Percentiles rank a stretch among this genome's conserved stretches.
Evolutionary conservation across 2,888 invertebrate species (phyloP).

Genomic region (Steinernema hermaphroditum): DNA sequence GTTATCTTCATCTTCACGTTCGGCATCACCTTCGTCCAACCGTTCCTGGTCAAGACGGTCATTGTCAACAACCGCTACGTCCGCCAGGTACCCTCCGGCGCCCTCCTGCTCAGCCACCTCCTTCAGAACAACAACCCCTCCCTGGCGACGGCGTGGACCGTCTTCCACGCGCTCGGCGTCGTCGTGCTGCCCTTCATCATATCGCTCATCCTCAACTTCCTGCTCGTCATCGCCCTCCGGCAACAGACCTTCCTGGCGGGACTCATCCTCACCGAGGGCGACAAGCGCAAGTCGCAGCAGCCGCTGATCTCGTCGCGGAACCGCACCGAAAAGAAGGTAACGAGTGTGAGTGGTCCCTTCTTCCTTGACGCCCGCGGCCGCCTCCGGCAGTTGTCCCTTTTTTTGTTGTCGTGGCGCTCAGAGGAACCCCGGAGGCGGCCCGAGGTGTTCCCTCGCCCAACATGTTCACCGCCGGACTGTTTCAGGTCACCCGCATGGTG

Average conservation of each 20-base stretch:
- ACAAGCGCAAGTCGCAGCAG: slow-evolving; percentile 20
- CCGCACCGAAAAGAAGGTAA: slow-evolving; percentile 29
- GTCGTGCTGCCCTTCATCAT: slow-evolving; percentile 30
- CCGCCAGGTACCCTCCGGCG: slow-evolving; percentile 8
- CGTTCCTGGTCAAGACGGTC: slow-evolving; percentile 7
- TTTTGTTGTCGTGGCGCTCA: too few species aligned
- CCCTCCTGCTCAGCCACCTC: background rate
- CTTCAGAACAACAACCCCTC: slow-evolving; percentile 14
- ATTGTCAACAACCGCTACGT: slow-evolving; percentile 26
- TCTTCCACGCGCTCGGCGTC: slow-evolving; percentile 24
- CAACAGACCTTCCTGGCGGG: slow-evolving; percentile 26
- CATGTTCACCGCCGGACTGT: background rate
- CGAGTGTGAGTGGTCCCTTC: slow-evolving; percentile 12
- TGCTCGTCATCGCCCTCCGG: slow-evolving; percentile 15
- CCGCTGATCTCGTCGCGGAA: slow-evolving; percentile 29
- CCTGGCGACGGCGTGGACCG: slow-evolving; percentile 26
- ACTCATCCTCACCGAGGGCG: slow-evolving; percentile 22
- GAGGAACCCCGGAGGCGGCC: too few species aligned
- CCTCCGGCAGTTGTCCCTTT: too few species aligned
- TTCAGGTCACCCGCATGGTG: slow-evolving; percentile 16
- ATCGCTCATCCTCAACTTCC: slow-evolving; percentile 14
- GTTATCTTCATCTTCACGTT: slow-evolving; percentile 48
- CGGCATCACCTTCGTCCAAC: slow-evolving; percentile 24
- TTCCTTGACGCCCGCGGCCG: background rate
- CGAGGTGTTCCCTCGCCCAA: too few species aligned